Evolutionary conservation across 2,113 vertebrate species (phyloP), one percentile per base, ranked within the genome.

Genomic region (Kryptolebias marmoratus): DNA sequence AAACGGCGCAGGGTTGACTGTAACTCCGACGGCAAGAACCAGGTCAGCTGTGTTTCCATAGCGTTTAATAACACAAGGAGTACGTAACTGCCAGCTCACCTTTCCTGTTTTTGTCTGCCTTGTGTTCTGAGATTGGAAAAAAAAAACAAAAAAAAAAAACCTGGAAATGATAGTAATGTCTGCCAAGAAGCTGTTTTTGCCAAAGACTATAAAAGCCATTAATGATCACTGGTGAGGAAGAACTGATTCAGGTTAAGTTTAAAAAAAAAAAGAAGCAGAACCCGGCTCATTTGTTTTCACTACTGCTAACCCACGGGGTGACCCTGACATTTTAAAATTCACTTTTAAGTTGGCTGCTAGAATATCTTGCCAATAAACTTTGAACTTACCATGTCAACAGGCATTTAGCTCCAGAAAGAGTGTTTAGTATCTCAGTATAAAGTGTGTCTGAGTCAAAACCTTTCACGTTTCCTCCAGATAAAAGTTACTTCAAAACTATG

Each of bases 81-180:
- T 62, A 48, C 27, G 15, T 66, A 48, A 63, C 60, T 65, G 71
- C 55, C 79, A 71, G 79, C 55, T 92, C 84, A 87, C 86, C 80
- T 90, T 87, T 91, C 88, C 86, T 87, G 89, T 84, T 87, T 82
- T 85, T 82, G 74, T 88, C 76, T 70, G 75, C 48, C 53, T 63
- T 68, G 55, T 71, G 39, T 67, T 80, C 55, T 14, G 56, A 48
- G 50, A 74, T 66, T 60, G 10, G 5, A 42, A 60, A 36, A 18
- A n/a, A 32, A 48, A 48, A 36, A 15, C 71, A 48, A 82, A 79
- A 70, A 67, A 2, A 8, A 31, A 31, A 58, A 77, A 16, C 48
- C 39, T 83, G 70, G 63, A 83, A 79, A 48, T 78, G 65, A 36
- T 31, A 57, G 58, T 12, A 5, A 58, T 27, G 64, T 53, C 64